Evolutionary conservation across 2,888 invertebrate species (phyloP).

Genomic region (Pinctada fucata): DNA sequence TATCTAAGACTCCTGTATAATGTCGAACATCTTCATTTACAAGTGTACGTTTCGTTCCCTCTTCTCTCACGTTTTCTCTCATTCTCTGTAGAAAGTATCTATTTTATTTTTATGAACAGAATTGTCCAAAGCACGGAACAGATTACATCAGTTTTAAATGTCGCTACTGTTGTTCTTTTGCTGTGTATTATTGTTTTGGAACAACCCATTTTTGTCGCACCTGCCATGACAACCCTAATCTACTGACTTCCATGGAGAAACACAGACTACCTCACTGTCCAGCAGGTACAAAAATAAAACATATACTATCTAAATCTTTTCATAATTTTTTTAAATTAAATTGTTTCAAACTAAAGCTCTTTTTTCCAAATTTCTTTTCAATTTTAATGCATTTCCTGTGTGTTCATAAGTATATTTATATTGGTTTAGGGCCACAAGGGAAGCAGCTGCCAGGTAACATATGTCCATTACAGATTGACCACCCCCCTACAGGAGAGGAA

Average conservation of each 20-base stretch:
- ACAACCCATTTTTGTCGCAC: conserved; percentile 98
- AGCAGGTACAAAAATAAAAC: conserved; percentile 77
- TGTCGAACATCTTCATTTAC: no score
- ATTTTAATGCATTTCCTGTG: no score
- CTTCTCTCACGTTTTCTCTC: no score
- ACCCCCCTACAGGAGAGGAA: conserved; percentile 43
- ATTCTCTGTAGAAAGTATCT: no score
- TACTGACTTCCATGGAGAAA: conserved; percentile 89
- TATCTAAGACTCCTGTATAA: no score
- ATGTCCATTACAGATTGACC: conserved; percentile 42
- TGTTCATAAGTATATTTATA: no score
- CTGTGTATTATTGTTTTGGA: conserved; percentile 98
- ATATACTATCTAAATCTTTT: neutral
- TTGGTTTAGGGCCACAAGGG: conserved; percentile 77
- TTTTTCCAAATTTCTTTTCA: no score
- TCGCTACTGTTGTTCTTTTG: conserved; percentile 97
- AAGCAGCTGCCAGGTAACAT: conserved; percentile 30
- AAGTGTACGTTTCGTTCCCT: no score
- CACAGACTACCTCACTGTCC: conserved; percentile 93
- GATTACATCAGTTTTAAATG: conserved; percentile 99
- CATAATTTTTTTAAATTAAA: no score
- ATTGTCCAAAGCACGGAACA: conserved; percentile 96
- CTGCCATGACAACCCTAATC: conserved; percentile 97
- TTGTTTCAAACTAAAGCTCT: no score
- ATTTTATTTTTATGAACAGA: conserved; percentile 70